Base-by-base conservation (phyloP, 2,888 invertebrate species). In the Ryuthela nishihirai region DNA sequence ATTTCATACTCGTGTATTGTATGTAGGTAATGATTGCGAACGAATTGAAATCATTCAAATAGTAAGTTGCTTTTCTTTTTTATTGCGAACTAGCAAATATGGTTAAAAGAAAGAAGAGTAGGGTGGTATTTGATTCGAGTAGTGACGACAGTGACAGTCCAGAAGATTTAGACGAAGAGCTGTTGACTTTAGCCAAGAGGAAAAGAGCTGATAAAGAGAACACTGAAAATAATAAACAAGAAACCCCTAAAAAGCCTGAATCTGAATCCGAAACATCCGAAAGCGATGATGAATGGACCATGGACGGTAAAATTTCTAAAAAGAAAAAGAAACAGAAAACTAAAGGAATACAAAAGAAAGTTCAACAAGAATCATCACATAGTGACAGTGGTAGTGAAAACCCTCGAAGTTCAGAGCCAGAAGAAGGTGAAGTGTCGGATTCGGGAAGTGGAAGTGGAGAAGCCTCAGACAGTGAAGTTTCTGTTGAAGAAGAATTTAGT, bases 401-500 rank as follows among this genome's bases (percentile, higher is more conserved):
- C 60, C 35, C 64, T 50, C 34, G 58, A 61, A 36, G 64, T 58
- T 39, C 59, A 44, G 35, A 67, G 60, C 58, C 56, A 45, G 62
- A 67, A 32, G 65, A 52, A 63, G 62, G 52, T 34, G 66, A 65
- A 64, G 54, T 66, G 40, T 63, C 65, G 0, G 63, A 64, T 34
- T 59, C 59, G 5, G 63, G 36, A 3, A 55, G 55, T 38, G 60
- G 44, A 26, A 45, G 54, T 12, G 54, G 52, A 5, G 65, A 65
- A 10, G 64, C 52, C 9, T 64, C 62, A 10, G 68, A 65, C 45
- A 63, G 54, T 40, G 65, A 54, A 24, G 67, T 56, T 52, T 62
- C 43, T 68, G 62, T 59, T 9, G 44, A 47, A 10, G 69, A 89
- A 66, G 93, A 94, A 74, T 97, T 95, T 72, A 87, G 93, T 72